Conservation (phyloP, 64 coral and sea anemone genomes). For the Astreopora myriophthalma region DNA sequence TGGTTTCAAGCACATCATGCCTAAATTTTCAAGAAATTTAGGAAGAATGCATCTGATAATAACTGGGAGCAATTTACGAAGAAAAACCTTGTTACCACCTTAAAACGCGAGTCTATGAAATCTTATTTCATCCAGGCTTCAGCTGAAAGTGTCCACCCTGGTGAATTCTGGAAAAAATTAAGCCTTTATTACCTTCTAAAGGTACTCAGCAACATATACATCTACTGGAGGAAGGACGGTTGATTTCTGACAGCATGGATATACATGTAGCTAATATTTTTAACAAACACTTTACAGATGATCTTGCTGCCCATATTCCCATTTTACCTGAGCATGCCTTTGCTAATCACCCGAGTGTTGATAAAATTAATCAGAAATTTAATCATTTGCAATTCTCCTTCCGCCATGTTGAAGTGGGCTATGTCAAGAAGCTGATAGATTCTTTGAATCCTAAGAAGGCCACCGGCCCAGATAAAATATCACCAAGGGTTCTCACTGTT, state of each 20-base stretch:
- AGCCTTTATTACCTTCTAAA: neutral
- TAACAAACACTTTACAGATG: slow-evolving; percentile 39
- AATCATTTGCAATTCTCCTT: neutral
- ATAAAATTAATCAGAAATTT: slow-evolving; percentile 26
- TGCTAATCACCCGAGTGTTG: slow-evolving; percentile 28
- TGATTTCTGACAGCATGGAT: too few species aligned
- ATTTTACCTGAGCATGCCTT: slow-evolving; percentile 15
- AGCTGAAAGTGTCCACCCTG: neutral
- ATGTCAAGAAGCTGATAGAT: neutral
- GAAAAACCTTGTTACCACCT: too few species aligned
- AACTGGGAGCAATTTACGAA: too few species aligned
- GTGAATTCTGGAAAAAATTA: neutral
- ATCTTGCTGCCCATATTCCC: slow-evolving; percentile 13
- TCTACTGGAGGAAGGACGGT: too few species aligned
- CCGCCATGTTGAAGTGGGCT: slow-evolving; percentile 5
- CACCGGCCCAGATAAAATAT: slow-evolving; percentile 46
- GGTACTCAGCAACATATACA: too few species aligned
- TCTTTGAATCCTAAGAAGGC: slow-evolving; percentile 37
- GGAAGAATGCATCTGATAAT: too few species aligned
- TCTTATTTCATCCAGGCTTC: neutral
- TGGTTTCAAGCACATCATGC: too few species aligned
- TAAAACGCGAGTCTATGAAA: neutral
- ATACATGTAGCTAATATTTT: slow-evolving; percentile 17
- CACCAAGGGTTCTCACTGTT: slow-evolving; percentile 25
- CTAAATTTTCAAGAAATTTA: too few species aligned